phyloP scores from a whole-genome alignment of 2,888 invertebrate genomes.

The Parnassius glacialis region DNA sequence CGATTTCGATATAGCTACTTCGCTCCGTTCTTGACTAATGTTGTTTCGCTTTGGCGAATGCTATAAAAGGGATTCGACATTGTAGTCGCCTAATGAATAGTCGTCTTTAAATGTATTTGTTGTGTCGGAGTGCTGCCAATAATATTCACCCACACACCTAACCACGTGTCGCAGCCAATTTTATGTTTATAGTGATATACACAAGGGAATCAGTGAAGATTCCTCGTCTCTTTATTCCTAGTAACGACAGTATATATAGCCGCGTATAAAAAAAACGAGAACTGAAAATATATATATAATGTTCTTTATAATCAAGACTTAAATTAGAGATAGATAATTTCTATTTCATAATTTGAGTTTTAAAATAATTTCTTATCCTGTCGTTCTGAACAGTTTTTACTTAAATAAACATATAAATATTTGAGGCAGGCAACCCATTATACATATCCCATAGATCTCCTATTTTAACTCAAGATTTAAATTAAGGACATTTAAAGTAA shows the following conservation, averaged over 20 bases:
- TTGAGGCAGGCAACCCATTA: too few species aligned
- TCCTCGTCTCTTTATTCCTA: conserved; percentile 43
- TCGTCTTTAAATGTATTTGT: conserved; percentile 51
- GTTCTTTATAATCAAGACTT: too few species aligned
- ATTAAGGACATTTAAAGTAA: too few species aligned
- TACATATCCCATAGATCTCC: too few species aligned
- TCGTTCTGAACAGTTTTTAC: too few species aligned
- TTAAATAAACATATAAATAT: too few species aligned
- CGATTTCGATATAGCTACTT: conserved; percentile 27
- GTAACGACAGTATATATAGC: neutral
- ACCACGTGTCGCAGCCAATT: conserved; percentile 60
- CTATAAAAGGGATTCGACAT: conserved; percentile 19
- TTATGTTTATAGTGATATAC: conserved; percentile 59
- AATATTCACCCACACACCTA: conserved; percentile 75
- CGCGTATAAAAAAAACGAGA: too few species aligned
- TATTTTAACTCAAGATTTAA: too few species aligned
- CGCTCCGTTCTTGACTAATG: conserved; percentile 14
- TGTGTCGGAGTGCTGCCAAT: conserved; percentile 70
- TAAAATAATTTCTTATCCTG: too few species aligned
- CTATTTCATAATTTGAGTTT: too few species aligned
- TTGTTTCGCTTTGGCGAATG: conserved; percentile 11
- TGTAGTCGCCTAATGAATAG: conserved; percentile 51
- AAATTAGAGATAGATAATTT: too few species aligned
- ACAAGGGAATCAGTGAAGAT: conserved; percentile 52
- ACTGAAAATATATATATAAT: too few species aligned